Conservation (phyloP, 1,140 invertebrate species). For the Drosophila kohkoa region DNA sequence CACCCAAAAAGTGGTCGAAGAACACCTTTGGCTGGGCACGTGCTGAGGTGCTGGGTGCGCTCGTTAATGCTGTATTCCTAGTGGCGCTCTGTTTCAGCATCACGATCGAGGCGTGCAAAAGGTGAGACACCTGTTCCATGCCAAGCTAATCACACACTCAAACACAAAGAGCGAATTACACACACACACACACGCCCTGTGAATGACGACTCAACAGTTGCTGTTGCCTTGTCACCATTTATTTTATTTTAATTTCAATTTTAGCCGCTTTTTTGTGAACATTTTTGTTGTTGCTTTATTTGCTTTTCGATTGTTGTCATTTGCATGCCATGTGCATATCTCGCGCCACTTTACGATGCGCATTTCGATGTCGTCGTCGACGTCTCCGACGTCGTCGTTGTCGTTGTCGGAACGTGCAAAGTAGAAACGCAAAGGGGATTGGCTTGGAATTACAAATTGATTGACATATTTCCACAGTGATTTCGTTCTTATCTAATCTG, state of each 20-base stretch:
- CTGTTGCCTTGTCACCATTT: constrained; percentile 31
- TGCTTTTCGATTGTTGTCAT: constrained; percentile 53
- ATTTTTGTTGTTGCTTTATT: constrained; percentile 22
- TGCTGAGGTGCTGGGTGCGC: constrained; percentile 96
- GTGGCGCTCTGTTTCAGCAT: constrained; percentile 97
- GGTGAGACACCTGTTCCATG: constrained; percentile 81
- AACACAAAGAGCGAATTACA: background rate
- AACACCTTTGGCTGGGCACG: constrained; percentile 98
- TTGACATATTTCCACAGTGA: constrained; percentile 6
- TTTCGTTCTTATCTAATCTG: constrained; percentile 8
- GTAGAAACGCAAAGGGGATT: constrained; percentile 1
- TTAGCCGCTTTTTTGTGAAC: constrained; percentile 6
- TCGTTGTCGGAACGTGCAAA: constrained; percentile 26
- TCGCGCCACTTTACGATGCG: constrained; percentile 56
- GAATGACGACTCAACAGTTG: constrained; percentile 17
- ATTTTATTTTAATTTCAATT: constrained; percentile 33
- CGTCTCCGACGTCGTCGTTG: background rate
- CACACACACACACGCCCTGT: background rate
- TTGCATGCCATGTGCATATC: constrained; percentile 66
- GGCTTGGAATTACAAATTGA: constrained; percentile 16
- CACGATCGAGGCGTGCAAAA: constrained; percentile 94
- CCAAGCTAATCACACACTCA: too few species aligned
- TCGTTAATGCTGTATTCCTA: constrained; percentile 96
- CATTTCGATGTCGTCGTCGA: constrained; percentile 18
- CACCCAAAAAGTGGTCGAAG: constrained; percentile 97